Percentiles rank a stretch among this genome's conserved stretches.
These are phyloP conservation scores for Amblyornis subalaris DNA, from an alignment of 2,113 vertebrate genomes.

Conservation along the genomic window DNA sequence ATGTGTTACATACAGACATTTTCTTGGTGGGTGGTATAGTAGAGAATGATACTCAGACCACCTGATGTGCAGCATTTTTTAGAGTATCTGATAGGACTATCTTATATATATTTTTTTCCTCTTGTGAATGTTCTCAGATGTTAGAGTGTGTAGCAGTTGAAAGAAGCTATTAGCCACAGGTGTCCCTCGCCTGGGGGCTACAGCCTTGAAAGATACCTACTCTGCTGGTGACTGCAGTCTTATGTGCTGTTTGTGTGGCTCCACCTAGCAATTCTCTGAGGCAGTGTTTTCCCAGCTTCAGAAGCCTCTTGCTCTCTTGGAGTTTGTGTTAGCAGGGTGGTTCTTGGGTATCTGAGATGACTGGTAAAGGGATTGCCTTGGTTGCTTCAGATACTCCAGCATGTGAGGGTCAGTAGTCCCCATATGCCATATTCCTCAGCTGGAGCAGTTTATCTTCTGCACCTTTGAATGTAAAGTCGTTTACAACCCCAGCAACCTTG, in stretches of 20 bases:
- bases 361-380: background rate
- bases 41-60: background rate
- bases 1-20: background rate
- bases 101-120: background rate
- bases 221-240: background rate
- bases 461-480: background rate
- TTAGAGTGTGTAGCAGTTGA: background rate
- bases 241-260: background rate
- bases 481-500: background rate
- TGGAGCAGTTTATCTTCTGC: background rate
- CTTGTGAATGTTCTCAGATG: background rate
- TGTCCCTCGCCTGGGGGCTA: background rate
- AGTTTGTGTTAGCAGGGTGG: background rate
- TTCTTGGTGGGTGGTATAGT: background rate
- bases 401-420: background rate
- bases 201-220: background rate
- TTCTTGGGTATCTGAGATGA: background rate
- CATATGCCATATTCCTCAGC: background rate
- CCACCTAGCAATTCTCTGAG: background rate
- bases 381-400: background rate
- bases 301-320: background rate
- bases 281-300: background rate
- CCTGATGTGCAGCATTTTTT: background rate
- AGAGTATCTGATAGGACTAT: background rate
- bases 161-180: background rate